Evolutionary conservation across 2,797 vertebrate genomes (phyloP).

Genomic region (Crocidura indochinensis): DNA sequence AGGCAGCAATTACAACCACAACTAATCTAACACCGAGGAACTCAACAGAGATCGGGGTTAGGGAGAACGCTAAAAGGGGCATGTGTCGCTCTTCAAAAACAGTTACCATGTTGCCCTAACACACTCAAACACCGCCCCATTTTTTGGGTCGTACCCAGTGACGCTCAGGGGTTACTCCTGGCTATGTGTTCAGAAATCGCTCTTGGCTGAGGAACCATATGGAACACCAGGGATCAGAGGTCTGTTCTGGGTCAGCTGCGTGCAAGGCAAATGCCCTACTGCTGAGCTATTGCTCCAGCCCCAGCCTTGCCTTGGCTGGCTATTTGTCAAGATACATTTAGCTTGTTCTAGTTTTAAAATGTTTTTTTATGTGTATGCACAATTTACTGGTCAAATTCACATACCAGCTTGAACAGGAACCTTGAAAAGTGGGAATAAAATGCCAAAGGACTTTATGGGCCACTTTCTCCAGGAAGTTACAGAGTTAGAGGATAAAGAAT

Average conservation of each 20-base stretch:
- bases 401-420: background rate
- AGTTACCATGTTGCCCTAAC: background rate
- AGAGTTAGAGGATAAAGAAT: background rate
- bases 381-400: conserved; percentile 36
- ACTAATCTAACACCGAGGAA: conserved; percentile 38
- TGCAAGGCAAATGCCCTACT: no score
- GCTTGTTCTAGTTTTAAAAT: conserved; percentile 19
- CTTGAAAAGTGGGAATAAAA: conserved; percentile 54
- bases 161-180: no score
- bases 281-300: no score
- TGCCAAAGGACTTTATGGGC: background rate
- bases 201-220: no score
- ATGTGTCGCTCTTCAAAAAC: background rate
- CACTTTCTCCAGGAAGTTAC: background rate
- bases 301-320: conserved; percentile 15
- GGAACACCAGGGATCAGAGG: no score
- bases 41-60: background rate
- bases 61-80: background rate
- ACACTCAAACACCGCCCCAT: background rate
- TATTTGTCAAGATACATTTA: conserved; percentile 29
- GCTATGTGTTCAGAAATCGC: no score
- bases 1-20: background rate
- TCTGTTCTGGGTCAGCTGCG: no score
- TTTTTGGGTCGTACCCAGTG: no score
- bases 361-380: background rate